These are phyloP conservation scores for Holotrichia oblita DNA, from an alignment of 1,140 invertebrate species.

Conservation along the genomic window DNA sequence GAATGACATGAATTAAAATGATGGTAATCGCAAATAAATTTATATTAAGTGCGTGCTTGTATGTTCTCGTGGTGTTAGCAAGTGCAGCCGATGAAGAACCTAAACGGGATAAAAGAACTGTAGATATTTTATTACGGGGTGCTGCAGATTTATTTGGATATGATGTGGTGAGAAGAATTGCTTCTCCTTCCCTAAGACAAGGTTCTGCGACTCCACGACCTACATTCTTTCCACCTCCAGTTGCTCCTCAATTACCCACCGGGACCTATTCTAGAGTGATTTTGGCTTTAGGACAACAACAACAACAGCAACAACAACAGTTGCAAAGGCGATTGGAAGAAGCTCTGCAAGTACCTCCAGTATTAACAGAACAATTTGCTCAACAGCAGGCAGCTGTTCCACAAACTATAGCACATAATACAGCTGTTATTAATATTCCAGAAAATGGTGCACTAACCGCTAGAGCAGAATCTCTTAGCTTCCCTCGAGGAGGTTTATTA, in stretches of 20 bases:
- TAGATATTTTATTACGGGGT: constrained; percentile 46
- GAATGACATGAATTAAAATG: constrained; percentile 7
- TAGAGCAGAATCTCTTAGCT: background rate
- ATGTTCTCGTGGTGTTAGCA: background rate
- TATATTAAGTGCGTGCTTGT: background rate
- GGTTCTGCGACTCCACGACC: background rate
- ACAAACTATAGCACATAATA: background rate
- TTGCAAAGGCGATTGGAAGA: background rate
- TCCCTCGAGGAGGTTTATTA: background rate
- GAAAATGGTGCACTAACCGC: constrained; percentile 1
- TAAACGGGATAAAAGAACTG: constrained; percentile 49
- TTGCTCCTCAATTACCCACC: constrained; percentile 32
- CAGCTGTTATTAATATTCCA: constrained; percentile 8
- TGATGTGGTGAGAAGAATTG: constrained; percentile 59
- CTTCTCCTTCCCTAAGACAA: constrained; percentile 44
- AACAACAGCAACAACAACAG: constrained; percentile 27
- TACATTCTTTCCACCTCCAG: constrained; percentile 49
- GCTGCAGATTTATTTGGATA: constrained; percentile 50
- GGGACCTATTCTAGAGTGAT: constrained; percentile 37
- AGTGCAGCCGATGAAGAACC: background rate
- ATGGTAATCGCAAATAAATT: background rate
- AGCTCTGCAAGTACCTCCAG: constrained; percentile 15
- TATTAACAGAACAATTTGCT: background rate
- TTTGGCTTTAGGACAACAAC: constrained; percentile 36
- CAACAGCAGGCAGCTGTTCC: constrained; percentile 8